Evolutionary conservation across 2,888 invertebrate genomes (phyloP).

Genomic region (Agonopterix arenella): DNA sequence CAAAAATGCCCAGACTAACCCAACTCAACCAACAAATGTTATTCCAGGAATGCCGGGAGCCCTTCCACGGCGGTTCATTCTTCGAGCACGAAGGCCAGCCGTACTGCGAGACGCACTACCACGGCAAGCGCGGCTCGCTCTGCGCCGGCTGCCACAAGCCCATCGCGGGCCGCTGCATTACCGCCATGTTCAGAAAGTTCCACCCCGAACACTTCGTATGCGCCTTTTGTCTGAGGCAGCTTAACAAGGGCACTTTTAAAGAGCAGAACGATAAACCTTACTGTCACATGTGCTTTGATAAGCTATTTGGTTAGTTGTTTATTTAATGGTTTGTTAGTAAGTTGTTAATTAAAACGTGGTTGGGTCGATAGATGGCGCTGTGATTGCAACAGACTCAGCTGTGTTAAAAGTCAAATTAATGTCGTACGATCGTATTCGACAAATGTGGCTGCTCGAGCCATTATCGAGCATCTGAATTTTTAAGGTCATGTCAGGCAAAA

Average conservation of each 20-base stretch:
- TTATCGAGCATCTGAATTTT: too few relatives aligned
- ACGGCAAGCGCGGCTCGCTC: constrained; percentile 96
- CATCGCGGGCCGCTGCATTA: constrained; percentile 98
- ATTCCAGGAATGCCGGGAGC: constrained; percentile 95
- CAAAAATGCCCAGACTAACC: too few relatives aligned
- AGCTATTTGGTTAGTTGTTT: constrained; percentile 87
- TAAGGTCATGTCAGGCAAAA: too few relatives aligned
- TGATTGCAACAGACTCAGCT: too few relatives aligned
- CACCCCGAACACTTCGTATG: constrained; percentile 99
- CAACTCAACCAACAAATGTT: background rate
- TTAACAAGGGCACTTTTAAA: constrained; percentile 99
- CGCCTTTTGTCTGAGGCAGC: constrained; percentile 98
- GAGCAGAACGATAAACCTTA: constrained; percentile 99
- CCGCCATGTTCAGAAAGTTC: constrained; percentile 99
- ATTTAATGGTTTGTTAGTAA: too few relatives aligned
- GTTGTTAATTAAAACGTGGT: too few relatives aligned
- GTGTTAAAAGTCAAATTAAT: too few relatives aligned
- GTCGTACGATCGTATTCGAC: too few relatives aligned
- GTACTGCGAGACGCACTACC: constrained; percentile 99
- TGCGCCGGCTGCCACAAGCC: constrained; percentile 99
- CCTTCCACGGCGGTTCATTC: constrained; percentile 98
- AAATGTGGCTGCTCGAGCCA: too few relatives aligned
- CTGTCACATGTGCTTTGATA: constrained; percentile 98
- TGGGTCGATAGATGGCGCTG: too few relatives aligned
- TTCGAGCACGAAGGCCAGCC: constrained; percentile 99